phyloP scores from a whole-genome alignment of 2,797 vertebrate genomes.

The Anas bernieri region DNA sequence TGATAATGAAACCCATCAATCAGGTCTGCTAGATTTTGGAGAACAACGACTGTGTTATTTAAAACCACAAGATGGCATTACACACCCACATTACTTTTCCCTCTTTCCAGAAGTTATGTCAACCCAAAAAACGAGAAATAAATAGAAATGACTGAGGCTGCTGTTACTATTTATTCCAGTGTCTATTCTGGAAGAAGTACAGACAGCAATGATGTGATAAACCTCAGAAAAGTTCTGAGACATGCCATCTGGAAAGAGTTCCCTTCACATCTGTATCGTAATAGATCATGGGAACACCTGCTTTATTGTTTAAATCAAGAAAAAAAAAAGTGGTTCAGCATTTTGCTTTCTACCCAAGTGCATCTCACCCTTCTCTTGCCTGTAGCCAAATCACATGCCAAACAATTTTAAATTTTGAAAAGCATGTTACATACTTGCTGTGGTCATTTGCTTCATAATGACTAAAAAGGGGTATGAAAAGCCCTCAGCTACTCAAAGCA shows the following conservation, averaged over 20 bases:
- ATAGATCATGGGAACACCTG: fast-evolving
- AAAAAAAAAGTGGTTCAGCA: background rate
- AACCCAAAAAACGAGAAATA: background rate
- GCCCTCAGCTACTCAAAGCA: background rate
- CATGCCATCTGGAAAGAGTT: background rate
- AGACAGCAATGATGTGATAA: background rate
- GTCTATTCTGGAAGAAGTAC: background rate
- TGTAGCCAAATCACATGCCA: background rate
- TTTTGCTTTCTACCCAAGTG: background rate
- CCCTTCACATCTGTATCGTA: background rate
- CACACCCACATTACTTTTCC: background rate
- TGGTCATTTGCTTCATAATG: background rate
- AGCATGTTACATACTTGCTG: background rate
- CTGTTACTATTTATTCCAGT: background rate
- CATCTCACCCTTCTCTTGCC: background rate
- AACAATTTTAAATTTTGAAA: background rate
- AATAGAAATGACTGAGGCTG: background rate
- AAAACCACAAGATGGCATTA: conserved; percentile 70
- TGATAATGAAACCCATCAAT: background rate
- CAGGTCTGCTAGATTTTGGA: background rate
- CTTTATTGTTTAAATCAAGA: background rate
- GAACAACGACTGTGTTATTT: background rate
- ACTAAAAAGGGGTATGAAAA: background rate
- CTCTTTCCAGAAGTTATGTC: background rate
- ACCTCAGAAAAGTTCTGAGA: background rate